A percentile compares a stretch with the other conserved stretches of the same genome.
Conservation (phyloP, 2,888 invertebrate genomes). For the Mesorhabditis spiculigera region DNA sequence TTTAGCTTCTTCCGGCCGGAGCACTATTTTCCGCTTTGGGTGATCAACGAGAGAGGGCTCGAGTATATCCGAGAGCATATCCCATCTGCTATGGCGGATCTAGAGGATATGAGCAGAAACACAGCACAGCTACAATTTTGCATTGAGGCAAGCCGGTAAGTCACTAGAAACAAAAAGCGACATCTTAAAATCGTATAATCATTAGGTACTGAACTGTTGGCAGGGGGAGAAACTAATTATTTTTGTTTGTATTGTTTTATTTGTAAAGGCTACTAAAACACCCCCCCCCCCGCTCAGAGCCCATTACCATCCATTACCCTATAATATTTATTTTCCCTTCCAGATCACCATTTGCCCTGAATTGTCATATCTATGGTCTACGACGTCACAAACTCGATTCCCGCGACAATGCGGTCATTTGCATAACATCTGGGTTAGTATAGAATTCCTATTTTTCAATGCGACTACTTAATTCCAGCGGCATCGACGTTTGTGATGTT, state of each 20-base stretch:
- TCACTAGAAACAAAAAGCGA: background rate
- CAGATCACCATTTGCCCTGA: constrained; percentile 72
- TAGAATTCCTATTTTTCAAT: constrained; percentile 58
- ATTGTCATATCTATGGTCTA: constrained; percentile 83
- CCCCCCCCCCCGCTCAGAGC: too few species aligned
- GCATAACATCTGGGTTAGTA: constrained; percentile 75
- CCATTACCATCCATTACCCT: too few species aligned
- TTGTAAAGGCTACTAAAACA: too few species aligned
- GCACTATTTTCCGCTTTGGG: constrained; percentile 70
- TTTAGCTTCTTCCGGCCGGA: constrained; percentile 74
- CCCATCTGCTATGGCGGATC: constrained; percentile 78
- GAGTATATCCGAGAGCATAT: constrained; percentile 66
- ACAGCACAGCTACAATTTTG: constrained; percentile 86
- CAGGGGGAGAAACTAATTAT: too few species aligned
- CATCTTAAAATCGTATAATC: too few species aligned
- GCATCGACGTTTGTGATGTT: constrained; percentile 55
- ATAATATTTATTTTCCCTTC: background rate
- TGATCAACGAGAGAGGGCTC: constrained; percentile 64
- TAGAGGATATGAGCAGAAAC: constrained; percentile 64
- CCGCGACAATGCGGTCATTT: constrained; percentile 72
- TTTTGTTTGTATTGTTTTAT: too few species aligned
- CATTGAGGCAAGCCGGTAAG: constrained; percentile 76
- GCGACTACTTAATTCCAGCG: constrained; percentile 19
- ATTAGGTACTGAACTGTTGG: too few species aligned
- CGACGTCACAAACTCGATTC: constrained; percentile 67